phyloP scores from a whole-genome alignment of 2,113 vertebrate genomes.

The Callopanchax toddi region DNA sequence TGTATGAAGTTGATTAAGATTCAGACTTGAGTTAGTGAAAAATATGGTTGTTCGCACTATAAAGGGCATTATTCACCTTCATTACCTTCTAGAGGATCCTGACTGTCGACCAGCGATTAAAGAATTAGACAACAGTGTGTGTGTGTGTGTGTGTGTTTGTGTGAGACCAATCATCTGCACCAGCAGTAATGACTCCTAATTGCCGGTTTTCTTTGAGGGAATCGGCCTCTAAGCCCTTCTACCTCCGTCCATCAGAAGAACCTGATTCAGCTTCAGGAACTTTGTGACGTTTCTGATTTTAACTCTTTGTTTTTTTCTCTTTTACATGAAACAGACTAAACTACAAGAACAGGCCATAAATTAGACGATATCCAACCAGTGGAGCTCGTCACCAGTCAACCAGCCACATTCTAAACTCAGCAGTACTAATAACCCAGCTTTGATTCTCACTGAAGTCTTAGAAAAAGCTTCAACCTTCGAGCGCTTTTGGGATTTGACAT shows the following conservation, averaged over 20 bases:
- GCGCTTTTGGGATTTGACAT: too few relatives aligned
- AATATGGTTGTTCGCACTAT: too few relatives aligned
- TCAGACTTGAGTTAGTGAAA: too few relatives aligned
- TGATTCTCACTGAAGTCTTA: conserved; percentile 19
- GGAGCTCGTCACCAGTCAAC: conserved; percentile 36
- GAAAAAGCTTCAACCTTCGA: too few relatives aligned
- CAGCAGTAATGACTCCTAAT: conserved; percentile 67
- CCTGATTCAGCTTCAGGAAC: conserved; percentile 38
- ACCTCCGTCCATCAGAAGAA: conserved; percentile 25
- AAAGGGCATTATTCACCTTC: too few relatives aligned
- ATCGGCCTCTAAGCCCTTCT: conserved; percentile 8
- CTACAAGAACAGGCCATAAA: conserved; percentile 35
- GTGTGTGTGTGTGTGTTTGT: too few relatives aligned
- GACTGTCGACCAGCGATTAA: conserved; percentile 10
- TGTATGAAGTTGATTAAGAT: too few relatives aligned
- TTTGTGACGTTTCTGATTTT: conserved; percentile 60
- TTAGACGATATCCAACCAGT: conserved; percentile 63
- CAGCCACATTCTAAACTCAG: conserved; percentile 38
- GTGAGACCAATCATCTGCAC: conserved; percentile 17
- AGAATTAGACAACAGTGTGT: conserved; percentile 20
- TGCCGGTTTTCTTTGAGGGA: conserved; percentile 76
- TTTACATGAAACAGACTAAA: too few relatives aligned
- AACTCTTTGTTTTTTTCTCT: conserved; percentile 28
- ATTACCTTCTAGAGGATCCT: too few relatives aligned
- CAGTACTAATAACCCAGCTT: conserved; percentile 25